phyloP scores from a whole-genome alignment of 2,888 invertebrate genomes.

The Drosophila ezoana region DNA sequence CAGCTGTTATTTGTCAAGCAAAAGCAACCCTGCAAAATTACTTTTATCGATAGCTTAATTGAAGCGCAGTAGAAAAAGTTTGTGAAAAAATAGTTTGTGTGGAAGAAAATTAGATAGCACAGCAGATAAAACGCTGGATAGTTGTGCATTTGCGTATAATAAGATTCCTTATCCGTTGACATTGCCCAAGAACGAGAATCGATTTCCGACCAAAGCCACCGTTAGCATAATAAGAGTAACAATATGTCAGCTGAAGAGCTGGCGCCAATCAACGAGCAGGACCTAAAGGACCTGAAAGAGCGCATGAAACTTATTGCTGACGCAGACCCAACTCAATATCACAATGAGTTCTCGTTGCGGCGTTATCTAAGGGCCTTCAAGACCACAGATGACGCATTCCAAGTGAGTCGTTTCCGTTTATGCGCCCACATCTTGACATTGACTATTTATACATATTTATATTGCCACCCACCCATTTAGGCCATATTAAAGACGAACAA shows the following conservation, averaged over 20 bases:
- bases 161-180: background rate
- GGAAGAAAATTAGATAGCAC: constrained; percentile 16
- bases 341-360: constrained; percentile 90
- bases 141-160: background rate
- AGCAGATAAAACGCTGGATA: constrained; percentile 17
- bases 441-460: constrained; percentile 25
- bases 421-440: constrained; percentile 54
- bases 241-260: constrained; percentile 83
- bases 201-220: background rate
- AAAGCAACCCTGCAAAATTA: constrained; percentile 29
- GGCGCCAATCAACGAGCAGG: constrained; percentile 87
- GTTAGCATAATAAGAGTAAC: constrained; percentile 34
- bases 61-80: constrained; percentile 53
- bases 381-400: constrained; percentile 90
- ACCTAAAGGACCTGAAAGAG: constrained; percentile 88
- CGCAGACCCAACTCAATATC: constrained; percentile 90
- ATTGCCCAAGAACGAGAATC: background rate
- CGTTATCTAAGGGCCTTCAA: constrained; percentile 91
- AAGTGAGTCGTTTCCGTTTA: constrained; percentile 86
- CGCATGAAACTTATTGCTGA: constrained; percentile 90
- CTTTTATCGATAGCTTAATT: constrained; percentile 46
- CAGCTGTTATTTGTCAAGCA: constrained; percentile 16
- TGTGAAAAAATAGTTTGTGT: constrained; percentile 49
- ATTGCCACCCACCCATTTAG: constrained; percentile 82
- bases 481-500: constrained; percentile 92